phyloP scores from a whole-genome alignment of 2,888 invertebrate genomes.

The Busseola fusca region DNA sequence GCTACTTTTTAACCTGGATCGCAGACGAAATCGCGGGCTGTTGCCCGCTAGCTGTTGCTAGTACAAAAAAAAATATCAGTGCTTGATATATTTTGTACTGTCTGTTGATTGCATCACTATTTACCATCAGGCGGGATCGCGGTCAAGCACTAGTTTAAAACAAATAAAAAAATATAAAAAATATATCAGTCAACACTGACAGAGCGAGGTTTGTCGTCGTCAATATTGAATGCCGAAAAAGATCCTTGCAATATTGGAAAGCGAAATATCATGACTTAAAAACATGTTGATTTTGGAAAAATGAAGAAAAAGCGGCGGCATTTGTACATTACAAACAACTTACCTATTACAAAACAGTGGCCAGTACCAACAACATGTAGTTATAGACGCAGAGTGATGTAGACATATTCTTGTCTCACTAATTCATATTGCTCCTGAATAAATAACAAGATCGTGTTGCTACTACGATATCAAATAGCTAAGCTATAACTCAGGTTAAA shows the following conservation, averaged over 20 bases:
- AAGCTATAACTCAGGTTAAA: slow-evolving; percentile 14
- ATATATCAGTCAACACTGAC: background rate
- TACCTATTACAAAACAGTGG: background rate
- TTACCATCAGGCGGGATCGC: too few relatives aligned
- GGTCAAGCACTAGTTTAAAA: too few relatives aligned
- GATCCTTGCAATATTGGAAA: background rate
- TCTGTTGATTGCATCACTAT: too few relatives aligned
- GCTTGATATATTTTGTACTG: too few relatives aligned
- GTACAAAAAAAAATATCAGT: too few relatives aligned
- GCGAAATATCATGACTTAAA: background rate
- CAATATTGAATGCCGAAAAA: background rate
- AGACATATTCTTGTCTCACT: slow-evolving; percentile 21
- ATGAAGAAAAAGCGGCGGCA: background rate
- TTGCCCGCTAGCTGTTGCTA: too few relatives aligned
- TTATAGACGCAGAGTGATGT: background rate
- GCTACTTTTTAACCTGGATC: too few relatives aligned
- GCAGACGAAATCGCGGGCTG: too few relatives aligned
- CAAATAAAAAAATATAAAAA: too few relatives aligned
- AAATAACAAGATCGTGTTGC: slow-evolving; percentile 31
- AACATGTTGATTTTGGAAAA: background rate
- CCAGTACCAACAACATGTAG: background rate
- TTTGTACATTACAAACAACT: background rate
- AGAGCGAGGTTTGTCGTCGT: background rate
- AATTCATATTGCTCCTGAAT: slow-evolving; percentile 23
- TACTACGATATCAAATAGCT: slow-evolving; percentile 40